phyloP scores from a whole-genome alignment of 2,797 vertebrate genomes.

The Vespertilio murinus region DNA sequence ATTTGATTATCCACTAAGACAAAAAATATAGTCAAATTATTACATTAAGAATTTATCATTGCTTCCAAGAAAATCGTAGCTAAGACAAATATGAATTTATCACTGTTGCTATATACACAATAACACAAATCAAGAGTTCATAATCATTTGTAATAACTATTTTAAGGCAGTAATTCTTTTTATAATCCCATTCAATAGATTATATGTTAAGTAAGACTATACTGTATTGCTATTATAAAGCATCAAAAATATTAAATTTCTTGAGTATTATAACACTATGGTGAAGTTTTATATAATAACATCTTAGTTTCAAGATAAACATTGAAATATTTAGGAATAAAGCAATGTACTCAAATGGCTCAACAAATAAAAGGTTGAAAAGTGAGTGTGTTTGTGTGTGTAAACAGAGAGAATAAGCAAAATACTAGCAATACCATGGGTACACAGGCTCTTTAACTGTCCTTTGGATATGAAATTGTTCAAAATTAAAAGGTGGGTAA shows the following conservation, averaged over 20 bases:
- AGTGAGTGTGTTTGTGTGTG: background rate
- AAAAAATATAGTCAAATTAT: slow-evolving; percentile 32
- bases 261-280: background rate
- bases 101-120: background rate
- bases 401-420: background rate
- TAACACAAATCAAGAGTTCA: slow-evolving; percentile 24
- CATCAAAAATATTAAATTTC: slow-evolving; percentile 23
- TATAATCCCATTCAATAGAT: background rate
- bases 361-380: background rate
- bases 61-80: slow-evolving; percentile 5
- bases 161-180: slow-evolving; percentile 7
- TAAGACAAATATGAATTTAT: background rate
- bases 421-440: background rate
- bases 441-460: background rate
- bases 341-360: background rate
- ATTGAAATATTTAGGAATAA: background rate
- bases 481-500: background rate
- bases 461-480: background rate
- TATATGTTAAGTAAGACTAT: background rate
- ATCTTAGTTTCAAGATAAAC: background rate
- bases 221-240: background rate
- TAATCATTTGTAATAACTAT: slow-evolving; percentile 26
- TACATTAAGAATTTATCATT: slow-evolving; percentile 31
- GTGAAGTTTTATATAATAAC: background rate
- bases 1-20: slow-evolving; percentile 12